phyloP scores from a whole-genome alignment of 37 sponge, comb jelly and placozoan species.

The Halisarca cf. caerulea region DNA sequence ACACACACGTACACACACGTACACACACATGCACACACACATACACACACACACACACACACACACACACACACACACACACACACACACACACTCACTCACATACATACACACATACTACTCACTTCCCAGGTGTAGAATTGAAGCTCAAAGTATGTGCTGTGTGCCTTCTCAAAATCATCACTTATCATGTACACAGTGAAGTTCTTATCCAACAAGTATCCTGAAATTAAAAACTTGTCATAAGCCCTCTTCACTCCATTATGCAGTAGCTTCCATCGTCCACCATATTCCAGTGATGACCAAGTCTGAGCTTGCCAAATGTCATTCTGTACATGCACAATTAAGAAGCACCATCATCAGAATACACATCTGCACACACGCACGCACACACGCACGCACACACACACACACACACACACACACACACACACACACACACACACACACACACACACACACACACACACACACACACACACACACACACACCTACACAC shows the following conservation, averaged over 20 bases:
- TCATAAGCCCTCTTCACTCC: constrained; percentile 57
- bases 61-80: neutral
- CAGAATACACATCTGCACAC: too few relatives aligned
- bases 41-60: neutral
- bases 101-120: neutral
- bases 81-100: neutral
- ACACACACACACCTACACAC: too few relatives aligned
- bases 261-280: constrained; percentile 93
- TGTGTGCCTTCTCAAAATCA: constrained; percentile 10
- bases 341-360: too few relatives aligned
- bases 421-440: too few relatives aligned
- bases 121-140: constrained; percentile 55
- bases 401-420: too few relatives aligned
- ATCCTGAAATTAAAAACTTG: constrained; percentile 63
- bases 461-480: too few relatives aligned
- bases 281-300: constrained; percentile 83
- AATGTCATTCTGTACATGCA: constrained; percentile 86
- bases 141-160: constrained; percentile 29
- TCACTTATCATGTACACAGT: constrained; percentile 73
- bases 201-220: constrained; percentile 45
- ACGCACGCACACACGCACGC: too few relatives aligned
- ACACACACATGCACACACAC: too few relatives aligned
- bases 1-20: neutral
- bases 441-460: too few relatives aligned
- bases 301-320: constrained; percentile 96